Evolutionary conservation across 2,888 invertebrate species (phyloP).

Genomic region (Lagria hirta): DNA sequence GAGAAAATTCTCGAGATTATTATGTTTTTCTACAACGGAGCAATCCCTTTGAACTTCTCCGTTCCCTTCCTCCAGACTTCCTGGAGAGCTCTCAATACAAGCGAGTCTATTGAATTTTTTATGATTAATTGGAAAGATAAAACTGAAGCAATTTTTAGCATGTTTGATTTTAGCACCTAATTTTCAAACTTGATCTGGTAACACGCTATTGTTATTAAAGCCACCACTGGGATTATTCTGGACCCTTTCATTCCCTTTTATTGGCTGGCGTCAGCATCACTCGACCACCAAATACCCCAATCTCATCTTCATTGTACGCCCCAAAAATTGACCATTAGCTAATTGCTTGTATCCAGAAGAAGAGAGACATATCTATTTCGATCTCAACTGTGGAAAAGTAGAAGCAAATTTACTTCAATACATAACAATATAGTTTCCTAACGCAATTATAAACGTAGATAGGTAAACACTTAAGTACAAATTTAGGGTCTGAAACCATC

Average conservation of each 20-base stretch:
- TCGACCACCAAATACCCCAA: conserved; percentile 7
- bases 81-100: conserved; percentile 6
- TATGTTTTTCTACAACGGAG: conserved; percentile 15
- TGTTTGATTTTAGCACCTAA: not conserved
- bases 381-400: conserved; percentile 6
- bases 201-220: not conserved
- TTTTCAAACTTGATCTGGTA: not conserved
- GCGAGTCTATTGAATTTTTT: conserved; percentile 13
- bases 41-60: conserved; percentile 16
- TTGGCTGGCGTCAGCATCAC: conserved; percentile 10
- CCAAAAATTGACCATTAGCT: conserved; percentile 15
- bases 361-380: conserved; percentile 3
- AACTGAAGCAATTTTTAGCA: too few species aligned
- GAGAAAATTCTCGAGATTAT: conserved; percentile 19
- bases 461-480: too few species aligned
- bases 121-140: conserved; percentile 19
- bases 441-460: too few species aligned
- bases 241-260: conserved; percentile 10
- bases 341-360: conserved; percentile 11
- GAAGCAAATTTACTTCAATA: conserved; percentile 2
- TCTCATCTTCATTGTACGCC: conserved; percentile 7
- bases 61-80: conserved; percentile 7
- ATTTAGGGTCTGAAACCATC: too few species aligned
- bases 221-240: conserved; percentile 7
- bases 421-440: too few species aligned